Percentiles rank a stretch among this genome's conserved stretches.
phyloP scores from a whole-genome alignment of 2,888 invertebrate species.

The Metacarcinus magister region DNA sequence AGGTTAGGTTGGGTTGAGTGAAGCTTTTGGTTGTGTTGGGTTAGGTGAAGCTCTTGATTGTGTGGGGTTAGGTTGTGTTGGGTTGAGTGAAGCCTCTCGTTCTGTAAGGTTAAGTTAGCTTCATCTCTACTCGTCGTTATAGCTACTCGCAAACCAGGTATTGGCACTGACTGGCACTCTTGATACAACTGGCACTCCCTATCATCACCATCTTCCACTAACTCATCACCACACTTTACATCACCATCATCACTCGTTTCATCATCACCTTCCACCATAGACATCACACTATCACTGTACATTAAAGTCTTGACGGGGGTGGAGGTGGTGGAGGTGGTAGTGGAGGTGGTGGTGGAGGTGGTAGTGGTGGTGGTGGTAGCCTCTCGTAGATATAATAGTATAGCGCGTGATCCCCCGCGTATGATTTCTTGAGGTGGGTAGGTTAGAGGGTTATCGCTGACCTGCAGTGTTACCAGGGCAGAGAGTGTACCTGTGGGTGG shows the following conservation, averaged over 20 bases:
- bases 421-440: slow-evolving; percentile 76
- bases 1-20: too few relatives aligned
- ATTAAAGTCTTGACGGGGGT: not conserved
- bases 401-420: slow-evolving; percentile 66
- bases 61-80: not conserved
- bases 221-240: slow-evolving; percentile 51
- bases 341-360: not conserved
- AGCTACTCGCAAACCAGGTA: not conserved
- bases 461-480: slow-evolving; percentile 76
- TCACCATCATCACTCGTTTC: not conserved
- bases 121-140: not conserved
- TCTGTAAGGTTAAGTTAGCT: too few relatives aligned
- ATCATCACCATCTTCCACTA: not conserved
- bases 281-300: not conserved
- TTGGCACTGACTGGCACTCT: not conserved
- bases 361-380: not conserved
- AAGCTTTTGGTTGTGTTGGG: too few relatives aligned
- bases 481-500: slow-evolving; percentile 68
- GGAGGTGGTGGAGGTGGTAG: not conserved
- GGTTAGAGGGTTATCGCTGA: slow-evolving; percentile 77
- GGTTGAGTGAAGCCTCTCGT: not conserved
- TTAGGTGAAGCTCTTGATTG: not conserved
- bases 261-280: not conserved
- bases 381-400: slow-evolving; percentile 70
- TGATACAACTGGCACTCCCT: not conserved